Evolutionary conservation across 2,888 invertebrate species (phyloP).

Genomic region (Schizotus pectinicornis): DNA sequence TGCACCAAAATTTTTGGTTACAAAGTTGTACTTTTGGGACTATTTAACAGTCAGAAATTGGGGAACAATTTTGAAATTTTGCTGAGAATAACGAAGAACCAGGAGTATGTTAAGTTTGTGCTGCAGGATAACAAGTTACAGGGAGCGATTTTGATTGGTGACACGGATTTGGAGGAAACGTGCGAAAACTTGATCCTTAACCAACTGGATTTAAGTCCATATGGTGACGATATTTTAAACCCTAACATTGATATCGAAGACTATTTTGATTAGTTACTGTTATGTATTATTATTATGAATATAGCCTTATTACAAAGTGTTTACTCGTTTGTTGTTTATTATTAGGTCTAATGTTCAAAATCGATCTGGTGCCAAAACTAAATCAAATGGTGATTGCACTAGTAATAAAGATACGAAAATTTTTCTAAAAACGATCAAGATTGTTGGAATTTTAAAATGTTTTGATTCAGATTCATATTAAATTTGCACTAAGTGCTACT

Average conservation of each 20-base stretch:
- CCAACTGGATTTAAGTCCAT: conserved; percentile 85
- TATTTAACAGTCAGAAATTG: conserved; percentile 91
- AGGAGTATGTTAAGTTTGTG: conserved; percentile 88
- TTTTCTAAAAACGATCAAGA: too few relatives aligned
- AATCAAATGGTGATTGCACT: too few relatives aligned
- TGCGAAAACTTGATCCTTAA: conserved; percentile 97
- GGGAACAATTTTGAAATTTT: conserved; percentile 82
- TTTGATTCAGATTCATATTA: too few relatives aligned
- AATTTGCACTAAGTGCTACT: too few relatives aligned
- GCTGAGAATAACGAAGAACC: conserved; percentile 79
- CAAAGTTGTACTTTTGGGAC: conserved; percentile 89
- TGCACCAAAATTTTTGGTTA: conserved; percentile 94
- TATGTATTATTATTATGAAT: conserved; percentile 2
- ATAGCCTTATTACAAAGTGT: too few relatives aligned
- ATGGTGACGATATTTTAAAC: conserved; percentile 92
- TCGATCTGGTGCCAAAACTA: too few relatives aligned
- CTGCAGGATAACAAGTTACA: conserved; percentile 83
- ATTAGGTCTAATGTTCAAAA: too few relatives aligned
- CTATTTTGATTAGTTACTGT: conserved; percentile 85
- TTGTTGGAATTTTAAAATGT: too few relatives aligned
- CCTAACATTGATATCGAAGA: conserved; percentile 98
- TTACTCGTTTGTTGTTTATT: too few relatives aligned
- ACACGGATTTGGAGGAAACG: conserved; percentile 96
- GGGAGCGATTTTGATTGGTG: conserved; percentile 95
- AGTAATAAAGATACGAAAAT: too few relatives aligned